Percentiles rank a stretch among this genome's conserved stretches.
phyloP scores from a whole-genome alignment of 2,888 invertebrate genomes.

The Drosophila robusta region DNA sequence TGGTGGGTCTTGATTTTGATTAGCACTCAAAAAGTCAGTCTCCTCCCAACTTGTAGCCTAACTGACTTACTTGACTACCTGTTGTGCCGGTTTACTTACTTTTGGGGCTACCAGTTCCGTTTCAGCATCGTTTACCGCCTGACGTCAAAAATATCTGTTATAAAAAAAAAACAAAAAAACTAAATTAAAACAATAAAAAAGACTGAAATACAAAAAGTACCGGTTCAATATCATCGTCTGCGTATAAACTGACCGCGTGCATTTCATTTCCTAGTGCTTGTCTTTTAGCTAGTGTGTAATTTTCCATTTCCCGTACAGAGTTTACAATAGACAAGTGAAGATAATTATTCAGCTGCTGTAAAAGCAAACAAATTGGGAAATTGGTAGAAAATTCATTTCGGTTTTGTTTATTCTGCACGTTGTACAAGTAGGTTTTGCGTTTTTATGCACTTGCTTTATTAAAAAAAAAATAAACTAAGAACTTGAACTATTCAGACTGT shows the following conservation, averaged over 20 bases:
- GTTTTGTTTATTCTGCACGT: conserved; percentile 21
- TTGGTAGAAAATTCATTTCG: conserved; percentile 6
- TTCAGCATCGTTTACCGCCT: conserved; percentile 38
- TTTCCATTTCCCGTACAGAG: conserved; percentile 42
- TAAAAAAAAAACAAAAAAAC: conserved; percentile 6
- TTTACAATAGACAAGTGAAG: conserved; percentile 20
- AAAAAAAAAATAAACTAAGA: conserved; percentile 18
- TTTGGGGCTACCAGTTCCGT: conserved; percentile 69
- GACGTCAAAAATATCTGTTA: conserved; percentile 57
- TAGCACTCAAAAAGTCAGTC: conserved; percentile 40
- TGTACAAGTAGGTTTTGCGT: conserved; percentile 29
- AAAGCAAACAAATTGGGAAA: conserved; percentile 17
- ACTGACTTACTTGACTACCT: conserved; percentile 56
- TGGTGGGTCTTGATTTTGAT: conserved; percentile 52
- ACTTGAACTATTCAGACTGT: not conserved
- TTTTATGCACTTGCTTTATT: conserved; percentile 31
- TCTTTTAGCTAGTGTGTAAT: conserved; percentile 14
- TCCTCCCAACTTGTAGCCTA: conserved; percentile 15
- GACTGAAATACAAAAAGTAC: conserved; percentile 14
- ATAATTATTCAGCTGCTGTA: conserved; percentile 20
- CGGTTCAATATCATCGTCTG: conserved; percentile 35
- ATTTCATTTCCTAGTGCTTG: conserved; percentile 38
- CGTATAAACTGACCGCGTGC: conserved; percentile 25
- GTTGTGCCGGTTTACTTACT: conserved; percentile 77
- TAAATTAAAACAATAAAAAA: conserved; percentile 4